Conservation (phyloP, 2,888 invertebrate species). For the Pammene aurita region DNA sequence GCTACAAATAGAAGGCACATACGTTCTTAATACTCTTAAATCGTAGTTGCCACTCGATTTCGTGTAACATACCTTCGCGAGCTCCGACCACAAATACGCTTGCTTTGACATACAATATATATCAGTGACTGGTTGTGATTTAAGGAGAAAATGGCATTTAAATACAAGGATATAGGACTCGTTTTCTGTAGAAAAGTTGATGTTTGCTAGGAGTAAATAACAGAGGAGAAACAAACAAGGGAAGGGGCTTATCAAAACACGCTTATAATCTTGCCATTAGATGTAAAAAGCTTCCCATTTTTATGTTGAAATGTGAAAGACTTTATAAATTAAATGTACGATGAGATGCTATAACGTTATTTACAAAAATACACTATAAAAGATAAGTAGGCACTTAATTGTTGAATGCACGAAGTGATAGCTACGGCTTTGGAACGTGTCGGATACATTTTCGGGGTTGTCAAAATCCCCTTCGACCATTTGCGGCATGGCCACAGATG, state of each 20-base stretch:
- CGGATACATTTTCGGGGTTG: too few species aligned
- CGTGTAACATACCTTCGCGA: constrained; percentile 5
- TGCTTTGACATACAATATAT: constrained; percentile 25
- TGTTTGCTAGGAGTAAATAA: not conserved
- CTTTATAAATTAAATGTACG: too few species aligned
- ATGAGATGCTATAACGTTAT: too few species aligned
- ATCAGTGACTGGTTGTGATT: not conserved
- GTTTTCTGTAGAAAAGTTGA: not conserved
- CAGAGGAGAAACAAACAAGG: constrained; percentile 3
- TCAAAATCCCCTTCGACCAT: too few species aligned
- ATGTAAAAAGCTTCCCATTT: not conserved
- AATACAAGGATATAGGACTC: not conserved
- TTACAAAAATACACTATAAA: too few species aligned
- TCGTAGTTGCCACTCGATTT: constrained; percentile 1
- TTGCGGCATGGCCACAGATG: too few species aligned
- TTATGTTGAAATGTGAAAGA: not conserved
- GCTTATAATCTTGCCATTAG: constrained; percentile 26
- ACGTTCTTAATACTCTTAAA: not conserved
- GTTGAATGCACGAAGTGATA: too few species aligned
- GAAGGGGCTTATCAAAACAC: constrained; percentile 16
- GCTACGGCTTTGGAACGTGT: too few species aligned
- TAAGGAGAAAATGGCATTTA: not conserved
- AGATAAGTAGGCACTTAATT: too few species aligned
- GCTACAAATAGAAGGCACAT: not conserved
- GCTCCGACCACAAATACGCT: constrained; percentile 5